Conservation (phyloP, 2,113 vertebrate genomes). For the Boleophthalmus pectinirostris region DNA sequence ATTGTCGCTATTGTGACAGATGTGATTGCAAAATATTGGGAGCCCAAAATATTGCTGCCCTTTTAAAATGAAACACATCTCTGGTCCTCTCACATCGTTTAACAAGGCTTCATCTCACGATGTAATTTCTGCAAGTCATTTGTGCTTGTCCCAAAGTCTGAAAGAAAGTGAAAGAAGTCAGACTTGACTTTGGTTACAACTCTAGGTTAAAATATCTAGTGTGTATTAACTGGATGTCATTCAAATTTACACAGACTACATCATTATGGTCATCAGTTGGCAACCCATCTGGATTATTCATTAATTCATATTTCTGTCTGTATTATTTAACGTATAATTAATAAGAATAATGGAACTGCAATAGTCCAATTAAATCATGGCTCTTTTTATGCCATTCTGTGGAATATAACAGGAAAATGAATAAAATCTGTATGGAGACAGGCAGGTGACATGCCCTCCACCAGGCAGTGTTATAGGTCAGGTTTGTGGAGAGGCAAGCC, state of each 20-base stretch:
- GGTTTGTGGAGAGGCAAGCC: too few species aligned
- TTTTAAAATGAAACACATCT: conserved; percentile 16
- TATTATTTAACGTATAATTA: neutral
- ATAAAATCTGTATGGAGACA: too few species aligned
- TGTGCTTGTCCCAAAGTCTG: conserved; percentile 20
- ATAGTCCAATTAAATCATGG: too few species aligned
- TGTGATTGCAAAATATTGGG: neutral
- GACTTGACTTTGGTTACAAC: neutral
- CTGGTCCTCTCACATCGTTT: conserved; percentile 6
- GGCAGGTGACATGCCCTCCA: too few species aligned
- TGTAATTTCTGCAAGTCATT: conserved; percentile 8
- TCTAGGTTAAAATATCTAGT: neutral
- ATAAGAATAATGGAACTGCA: neutral
- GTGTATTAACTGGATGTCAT: neutral
- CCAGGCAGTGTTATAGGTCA: too few species aligned
- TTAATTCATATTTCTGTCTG: too few species aligned
- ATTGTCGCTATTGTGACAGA: neutral
- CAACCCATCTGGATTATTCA: neutral
- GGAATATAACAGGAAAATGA: too few species aligned
- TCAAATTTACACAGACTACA: neutral
- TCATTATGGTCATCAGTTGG: neutral
- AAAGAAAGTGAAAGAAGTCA: neutral
- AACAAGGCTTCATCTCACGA: conserved; percentile 21
- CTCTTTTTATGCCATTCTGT: too few species aligned
- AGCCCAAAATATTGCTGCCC: conserved; percentile 17